A percentile compares a stretch with the other conserved stretches of the same genome.
These are phyloP conservation scores for Paracentrotus lividus DNA, from an alignment of 53 echinoderm and acorn worm genomes.

Conservation along the genomic window DNA sequence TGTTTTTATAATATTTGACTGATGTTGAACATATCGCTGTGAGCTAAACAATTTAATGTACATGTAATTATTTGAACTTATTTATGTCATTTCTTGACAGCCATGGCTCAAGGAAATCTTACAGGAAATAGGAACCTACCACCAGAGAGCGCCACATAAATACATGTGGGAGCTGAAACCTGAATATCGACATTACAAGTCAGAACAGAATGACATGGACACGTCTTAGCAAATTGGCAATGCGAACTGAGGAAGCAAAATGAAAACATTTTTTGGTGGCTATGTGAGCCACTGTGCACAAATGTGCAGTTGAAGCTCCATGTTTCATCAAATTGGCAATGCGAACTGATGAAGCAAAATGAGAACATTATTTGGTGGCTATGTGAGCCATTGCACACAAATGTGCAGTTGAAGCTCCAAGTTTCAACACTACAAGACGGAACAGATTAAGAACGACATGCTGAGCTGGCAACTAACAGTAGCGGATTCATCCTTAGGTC, in stretches of 20 bases:
- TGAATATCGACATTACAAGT: slow-evolving; percentile 95
- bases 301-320: too few species aligned
- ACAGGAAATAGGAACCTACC: slow-evolving; percentile 92
- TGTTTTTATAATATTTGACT: too few species aligned
- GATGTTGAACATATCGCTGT: too few species aligned
- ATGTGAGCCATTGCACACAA: not conserved
- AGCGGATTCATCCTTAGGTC: too few species aligned
- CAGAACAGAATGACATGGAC: slow-evolving; percentile 70
- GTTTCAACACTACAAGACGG: too few species aligned
- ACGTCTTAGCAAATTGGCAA: slow-evolving; percentile 55
- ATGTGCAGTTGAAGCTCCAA: too few species aligned
- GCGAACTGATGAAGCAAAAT: not conserved
- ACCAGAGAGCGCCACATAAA: slow-evolving; percentile 93
- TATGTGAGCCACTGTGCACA: not conserved
- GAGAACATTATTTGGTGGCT: not conserved
- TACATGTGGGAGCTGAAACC: slow-evolving; percentile 98
- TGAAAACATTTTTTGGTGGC: not conserved
- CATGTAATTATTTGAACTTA: too few species aligned
- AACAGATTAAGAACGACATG: too few species aligned
- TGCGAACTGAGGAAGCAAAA: not conserved
- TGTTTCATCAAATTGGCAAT: not conserved
- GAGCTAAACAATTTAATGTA: too few species aligned
- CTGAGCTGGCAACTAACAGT: too few species aligned
- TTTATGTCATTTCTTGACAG: slow-evolving; percentile 72
- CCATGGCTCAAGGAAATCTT: slow-evolving; percentile 94